Conservation (phyloP, 2,888 invertebrate genomes). For the Tuta absoluta region DNA sequence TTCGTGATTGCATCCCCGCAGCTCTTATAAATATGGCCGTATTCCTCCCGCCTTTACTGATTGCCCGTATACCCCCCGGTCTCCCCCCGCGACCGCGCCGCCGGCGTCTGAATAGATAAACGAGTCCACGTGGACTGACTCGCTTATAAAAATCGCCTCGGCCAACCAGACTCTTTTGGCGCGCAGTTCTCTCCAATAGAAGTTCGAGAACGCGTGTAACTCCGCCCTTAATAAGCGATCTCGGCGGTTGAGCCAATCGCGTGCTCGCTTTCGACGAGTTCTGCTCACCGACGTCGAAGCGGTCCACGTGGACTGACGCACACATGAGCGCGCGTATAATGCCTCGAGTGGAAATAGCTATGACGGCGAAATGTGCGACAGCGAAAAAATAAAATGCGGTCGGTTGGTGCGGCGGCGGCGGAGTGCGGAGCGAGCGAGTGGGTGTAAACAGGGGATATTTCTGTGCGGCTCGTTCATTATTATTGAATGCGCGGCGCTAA, state of each 20-base stretch:
- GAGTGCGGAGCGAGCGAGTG: constrained; percentile 67
- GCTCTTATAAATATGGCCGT: constrained; percentile 83
- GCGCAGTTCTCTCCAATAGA: constrained; percentile 55
- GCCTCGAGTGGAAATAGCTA: constrained; percentile 82
- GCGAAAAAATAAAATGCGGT: constrained; percentile 82
- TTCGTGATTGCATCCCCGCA: constrained; percentile 82
- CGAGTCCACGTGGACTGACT: constrained; percentile 81
- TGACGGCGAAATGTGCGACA: constrained; percentile 82
- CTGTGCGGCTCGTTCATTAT: constrained; percentile 80
- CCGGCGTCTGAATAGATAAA: constrained; percentile 83
- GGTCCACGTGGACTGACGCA: constrained; percentile 78
- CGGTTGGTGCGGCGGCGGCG: constrained; percentile 73
- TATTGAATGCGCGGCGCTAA: constrained; percentile 80
- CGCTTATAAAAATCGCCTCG: constrained; percentile 79
- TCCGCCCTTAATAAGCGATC: constrained; percentile 82
- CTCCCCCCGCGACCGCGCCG: constrained; percentile 80
- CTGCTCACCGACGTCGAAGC: constrained; percentile 73
- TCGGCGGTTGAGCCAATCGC: constrained; percentile 60
- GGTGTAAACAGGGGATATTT: constrained; percentile 81
- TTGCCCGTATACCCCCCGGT: constrained; percentile 82
- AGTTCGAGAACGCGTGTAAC: constrained; percentile 68
- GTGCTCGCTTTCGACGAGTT: constrained; percentile 55
- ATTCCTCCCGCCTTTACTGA: constrained; percentile 82
- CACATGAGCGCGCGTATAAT: constrained; percentile 74
- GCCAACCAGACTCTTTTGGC: constrained; percentile 59